Percentiles rank a stretch among this genome's conserved stretches.
Evolutionary conservation across 1,140 invertebrate genomes (phyloP).

Genomic region (Sycobia sp.): DNA sequence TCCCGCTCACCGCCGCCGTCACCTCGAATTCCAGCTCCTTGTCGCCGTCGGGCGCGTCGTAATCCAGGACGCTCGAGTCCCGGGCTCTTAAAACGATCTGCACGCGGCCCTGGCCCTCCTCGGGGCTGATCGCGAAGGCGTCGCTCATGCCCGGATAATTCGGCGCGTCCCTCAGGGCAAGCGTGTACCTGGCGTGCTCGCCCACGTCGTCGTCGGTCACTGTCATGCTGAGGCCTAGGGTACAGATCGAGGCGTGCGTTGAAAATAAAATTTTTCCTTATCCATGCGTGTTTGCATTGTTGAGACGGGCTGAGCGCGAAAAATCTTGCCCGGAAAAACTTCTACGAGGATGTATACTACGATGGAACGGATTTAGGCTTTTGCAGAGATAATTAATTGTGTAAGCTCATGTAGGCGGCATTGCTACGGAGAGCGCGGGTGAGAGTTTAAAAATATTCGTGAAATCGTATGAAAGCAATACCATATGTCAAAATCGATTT

Average conservation of each 20-base stretch:
- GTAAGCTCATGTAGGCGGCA: too few species aligned
- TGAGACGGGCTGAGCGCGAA: too few species aligned
- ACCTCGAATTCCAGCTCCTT: conserved; percentile 75
- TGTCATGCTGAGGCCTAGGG: conserved; percentile 75
- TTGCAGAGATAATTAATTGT: too few species aligned
- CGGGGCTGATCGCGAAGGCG: conserved; percentile 72
- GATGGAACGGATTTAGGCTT: too few species aligned
- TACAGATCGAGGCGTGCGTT: too few species aligned
- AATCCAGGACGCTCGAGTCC: conserved; percentile 71
- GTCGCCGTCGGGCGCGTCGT: conserved; percentile 70
- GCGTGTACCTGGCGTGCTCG: conserved; percentile 74
- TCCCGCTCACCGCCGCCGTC: conserved; percentile 67
- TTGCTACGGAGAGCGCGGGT: too few species aligned
- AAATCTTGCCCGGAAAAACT: too few species aligned
- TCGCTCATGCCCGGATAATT: conserved; percentile 65
- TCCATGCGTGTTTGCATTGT: too few species aligned
- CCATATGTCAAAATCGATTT: too few species aligned
- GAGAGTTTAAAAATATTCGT: too few species aligned
- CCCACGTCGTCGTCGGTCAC: conserved; percentile 78
- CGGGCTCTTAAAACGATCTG: conserved; percentile 75
- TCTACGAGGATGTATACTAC: too few species aligned
- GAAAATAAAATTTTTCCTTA: conserved; percentile 14
- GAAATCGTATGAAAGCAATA: too few species aligned
- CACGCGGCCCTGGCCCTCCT: conserved; percentile 72
- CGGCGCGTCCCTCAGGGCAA: conserved; percentile 67